Evolutionary conservation across 2,888 invertebrate genomes (phyloP), one percentile per base, ranked within the genome.

Genomic region (Ditylenchus weischeri): DNA sequence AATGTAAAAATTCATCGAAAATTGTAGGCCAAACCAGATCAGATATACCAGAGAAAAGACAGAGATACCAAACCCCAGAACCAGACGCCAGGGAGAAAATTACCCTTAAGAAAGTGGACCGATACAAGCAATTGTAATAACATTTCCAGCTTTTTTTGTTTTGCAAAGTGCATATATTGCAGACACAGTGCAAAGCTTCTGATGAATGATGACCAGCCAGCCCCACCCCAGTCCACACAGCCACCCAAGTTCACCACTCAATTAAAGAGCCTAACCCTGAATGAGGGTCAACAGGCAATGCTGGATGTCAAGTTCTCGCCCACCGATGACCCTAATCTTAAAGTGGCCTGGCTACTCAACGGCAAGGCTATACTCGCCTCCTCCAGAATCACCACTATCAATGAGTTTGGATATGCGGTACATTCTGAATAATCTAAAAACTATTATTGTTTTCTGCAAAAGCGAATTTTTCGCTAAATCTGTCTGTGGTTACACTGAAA

Each of bases 221-320:
- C 61, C 54, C 50, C 51, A 73, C 76, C 19, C 71, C 78, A n/a
- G 72, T 76, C 73, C n/a, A 66, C 47, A 57, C 71, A 75, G 38
- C 74, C 79, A 1, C 82, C 82, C 13, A 74, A 75, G 63, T 81
- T 82, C 72, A 62, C 69, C 57, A 76, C 72, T 35, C 73, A 72
- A 38, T 70, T 80, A 18, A 77, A 76, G 66, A 66, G 71, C 11
- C 73, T 76, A 51, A 72, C 74, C 35, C 70, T 83, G 59, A 90
- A 90, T 18, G 88, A 88, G 85, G 91, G 93, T 49, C 79, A 79
- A 59, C 69, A 73, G n/a, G 75, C 76, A 21, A 47, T 77, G 51
- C 64, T 80, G 6, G 79, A 81, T 65, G 59, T 74, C 68, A 78
- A 77, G 61, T 79, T 77, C 69, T 63, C 74, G 1, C 81, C 81